These are phyloP conservation scores for Andrena bicolor DNA, from an alignment of 2,888 invertebrate species.

Conservation along the genomic window DNA sequence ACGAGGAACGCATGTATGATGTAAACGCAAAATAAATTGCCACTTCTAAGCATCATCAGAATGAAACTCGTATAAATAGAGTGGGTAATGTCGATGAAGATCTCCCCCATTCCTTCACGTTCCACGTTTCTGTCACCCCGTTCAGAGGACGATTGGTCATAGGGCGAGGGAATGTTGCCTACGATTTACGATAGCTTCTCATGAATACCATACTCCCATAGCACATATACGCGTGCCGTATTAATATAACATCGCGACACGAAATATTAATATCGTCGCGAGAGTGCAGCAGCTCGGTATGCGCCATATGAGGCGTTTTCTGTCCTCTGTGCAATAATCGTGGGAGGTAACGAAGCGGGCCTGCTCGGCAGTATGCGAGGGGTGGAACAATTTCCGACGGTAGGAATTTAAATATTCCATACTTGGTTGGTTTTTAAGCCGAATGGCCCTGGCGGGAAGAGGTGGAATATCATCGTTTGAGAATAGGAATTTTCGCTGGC, in stretches of 20 bases:
- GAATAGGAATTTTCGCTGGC: constrained; percentile 44
- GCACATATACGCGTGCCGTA: constrained; percentile 30
- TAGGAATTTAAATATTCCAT: constrained; percentile 70
- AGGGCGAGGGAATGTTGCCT: constrained; percentile 14
- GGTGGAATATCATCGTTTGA: constrained; percentile 11
- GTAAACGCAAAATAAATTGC: not conserved
- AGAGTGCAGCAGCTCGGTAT: constrained; percentile 67
- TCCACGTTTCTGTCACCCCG: not conserved
- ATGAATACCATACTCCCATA: not conserved
- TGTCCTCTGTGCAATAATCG: constrained; percentile 70
- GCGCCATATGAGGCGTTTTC: constrained; percentile 69
- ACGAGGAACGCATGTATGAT: too few species aligned
- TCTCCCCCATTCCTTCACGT: not conserved
- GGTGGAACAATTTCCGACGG: constrained; percentile 62
- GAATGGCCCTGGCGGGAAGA: constrained; percentile 1
- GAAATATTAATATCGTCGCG: constrained; percentile 72
- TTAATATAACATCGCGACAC: constrained; percentile 70
- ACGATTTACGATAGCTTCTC: constrained; percentile 38
- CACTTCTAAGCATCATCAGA: not conserved
- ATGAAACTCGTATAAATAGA: not conserved
- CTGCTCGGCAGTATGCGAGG: constrained; percentile 55
- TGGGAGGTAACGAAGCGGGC: constrained; percentile 70
- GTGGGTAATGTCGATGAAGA: not conserved
- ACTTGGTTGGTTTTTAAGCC: constrained; percentile 52
- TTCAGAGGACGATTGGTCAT: not conserved